Conservation (phyloP, 2,797 vertebrate species). For the Diceros bicornis region DNA sequence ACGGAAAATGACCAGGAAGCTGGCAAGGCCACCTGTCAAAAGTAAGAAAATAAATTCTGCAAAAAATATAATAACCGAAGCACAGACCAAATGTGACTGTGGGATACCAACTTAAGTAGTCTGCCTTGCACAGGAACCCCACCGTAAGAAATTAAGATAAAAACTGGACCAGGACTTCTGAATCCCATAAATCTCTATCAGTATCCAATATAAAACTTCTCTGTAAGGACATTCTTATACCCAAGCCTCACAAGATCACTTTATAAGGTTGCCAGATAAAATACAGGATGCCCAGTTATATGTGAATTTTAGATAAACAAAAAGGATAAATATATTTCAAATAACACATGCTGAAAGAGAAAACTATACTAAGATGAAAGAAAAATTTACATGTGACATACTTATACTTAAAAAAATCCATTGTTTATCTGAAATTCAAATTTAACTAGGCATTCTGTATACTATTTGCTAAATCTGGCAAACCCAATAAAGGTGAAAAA, state of each 20-base stretch:
- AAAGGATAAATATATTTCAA: background rate
- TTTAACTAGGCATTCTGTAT: background rate
- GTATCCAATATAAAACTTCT: background rate
- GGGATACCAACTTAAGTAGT: background rate
- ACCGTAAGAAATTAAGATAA: background rate
- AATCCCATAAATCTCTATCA: background rate
- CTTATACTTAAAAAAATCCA: background rate
- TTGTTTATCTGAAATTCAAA: background rate
- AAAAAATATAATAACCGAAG: background rate
- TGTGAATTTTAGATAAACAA: slow-evolving; percentile 6
- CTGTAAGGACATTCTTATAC: background rate
- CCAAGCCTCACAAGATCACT: background rate
- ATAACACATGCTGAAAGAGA: slow-evolving; percentile 6
- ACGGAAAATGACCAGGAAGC: background rate
- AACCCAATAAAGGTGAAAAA: background rate
- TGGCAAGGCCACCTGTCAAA: background rate
- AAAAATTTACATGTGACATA: background rate
- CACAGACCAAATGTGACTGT: background rate
- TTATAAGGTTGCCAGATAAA: background rate
- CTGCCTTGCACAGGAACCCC: background rate
- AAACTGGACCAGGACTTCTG: background rate
- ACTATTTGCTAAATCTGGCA: background rate
- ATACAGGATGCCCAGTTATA: background rate
- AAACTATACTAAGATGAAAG: background rate
- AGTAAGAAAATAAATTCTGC: background rate